Percentiles rank a stretch among this genome's conserved stretches.
Evolutionary conservation across 2,888 invertebrate species (phyloP).

Genomic region (Oegoconia quadripuncta): DNA sequence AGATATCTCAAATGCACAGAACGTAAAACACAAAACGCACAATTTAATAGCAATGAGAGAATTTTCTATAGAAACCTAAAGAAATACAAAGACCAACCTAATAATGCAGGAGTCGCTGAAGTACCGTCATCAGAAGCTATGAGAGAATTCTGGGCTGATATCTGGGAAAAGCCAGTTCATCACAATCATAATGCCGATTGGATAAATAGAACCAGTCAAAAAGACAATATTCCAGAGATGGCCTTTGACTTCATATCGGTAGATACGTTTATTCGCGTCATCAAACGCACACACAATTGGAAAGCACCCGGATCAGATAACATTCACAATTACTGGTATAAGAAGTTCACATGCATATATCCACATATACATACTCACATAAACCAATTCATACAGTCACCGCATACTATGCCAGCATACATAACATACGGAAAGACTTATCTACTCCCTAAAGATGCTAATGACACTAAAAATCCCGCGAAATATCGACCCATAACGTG

Average conservation of each 20-base stretch:
- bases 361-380: conserved; percentile 9
- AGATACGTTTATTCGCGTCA: conserved; percentile 5
- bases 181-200: conserved; percentile 15
- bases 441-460: conserved; percentile 15
- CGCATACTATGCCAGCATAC: conserved; percentile 11
- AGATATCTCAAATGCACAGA: conserved; percentile 18
- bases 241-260: conserved; percentile 15
- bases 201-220: conserved; percentile 18
- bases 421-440: conserved; percentile 17
- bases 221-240: conserved; percentile 16
- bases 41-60: conserved; percentile 18
- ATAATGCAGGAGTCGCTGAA: background rate
- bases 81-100: background rate
- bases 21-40: conserved; percentile 16
- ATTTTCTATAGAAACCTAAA: conserved; percentile 16
- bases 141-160: conserved; percentile 15
- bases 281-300: conserved; percentile 15
- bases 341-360: conserved; percentile 14
- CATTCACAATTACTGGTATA: conserved; percentile 17
- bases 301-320: conserved; percentile 16
- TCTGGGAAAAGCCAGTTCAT: conserved; percentile 11
- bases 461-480: conserved; percentile 10
- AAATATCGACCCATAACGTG: conserved; percentile 25
- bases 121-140: conserved; percentile 2
- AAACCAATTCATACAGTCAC: conserved; percentile 1